These are phyloP conservation scores for Pempheris klunzingeri DNA, from an alignment of 2,797 vertebrate genomes.

Conservation along the genomic window DNA sequence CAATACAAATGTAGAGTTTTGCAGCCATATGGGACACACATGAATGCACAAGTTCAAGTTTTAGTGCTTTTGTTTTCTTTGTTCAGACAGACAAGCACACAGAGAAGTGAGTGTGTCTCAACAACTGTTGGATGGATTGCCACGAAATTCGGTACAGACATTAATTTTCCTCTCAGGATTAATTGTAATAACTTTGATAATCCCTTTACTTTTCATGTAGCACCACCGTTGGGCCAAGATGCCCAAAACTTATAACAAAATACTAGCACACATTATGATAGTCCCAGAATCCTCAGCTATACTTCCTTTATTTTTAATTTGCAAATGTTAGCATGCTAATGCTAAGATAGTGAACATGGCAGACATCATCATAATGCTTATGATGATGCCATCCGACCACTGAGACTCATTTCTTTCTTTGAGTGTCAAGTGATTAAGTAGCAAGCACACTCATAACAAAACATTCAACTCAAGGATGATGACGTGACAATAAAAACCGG, in stretches of 20 bases:
- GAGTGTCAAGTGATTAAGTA: constrained; percentile 17
- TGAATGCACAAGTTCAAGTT: not conserved
- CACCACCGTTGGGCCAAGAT: too few species aligned
- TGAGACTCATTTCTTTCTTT: not conserved
- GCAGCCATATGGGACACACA: constrained; percentile 13
- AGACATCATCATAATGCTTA: too few species aligned
- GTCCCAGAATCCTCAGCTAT: too few species aligned
- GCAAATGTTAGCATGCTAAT: too few species aligned
- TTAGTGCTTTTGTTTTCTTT: not conserved
- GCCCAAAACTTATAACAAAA: too few species aligned
- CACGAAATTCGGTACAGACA: not conserved
- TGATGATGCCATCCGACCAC: not conserved
- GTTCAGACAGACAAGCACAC: not conserved
- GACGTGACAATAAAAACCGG: constrained; percentile 42
- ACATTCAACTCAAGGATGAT: constrained; percentile 25
- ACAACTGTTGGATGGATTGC: not conserved
- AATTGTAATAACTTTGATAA: too few species aligned
- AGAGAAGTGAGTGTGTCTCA: not conserved
- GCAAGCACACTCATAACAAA: constrained; percentile 11
- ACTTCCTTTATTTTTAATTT: too few species aligned
- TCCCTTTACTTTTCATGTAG: too few species aligned
- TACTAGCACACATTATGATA: too few species aligned
- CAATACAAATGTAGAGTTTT: constrained; percentile 17
- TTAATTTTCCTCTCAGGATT: not conserved
- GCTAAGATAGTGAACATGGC: too few species aligned